Conservation (phyloP, 2,888 invertebrate species). For the Pimpla rufipes region DNA sequence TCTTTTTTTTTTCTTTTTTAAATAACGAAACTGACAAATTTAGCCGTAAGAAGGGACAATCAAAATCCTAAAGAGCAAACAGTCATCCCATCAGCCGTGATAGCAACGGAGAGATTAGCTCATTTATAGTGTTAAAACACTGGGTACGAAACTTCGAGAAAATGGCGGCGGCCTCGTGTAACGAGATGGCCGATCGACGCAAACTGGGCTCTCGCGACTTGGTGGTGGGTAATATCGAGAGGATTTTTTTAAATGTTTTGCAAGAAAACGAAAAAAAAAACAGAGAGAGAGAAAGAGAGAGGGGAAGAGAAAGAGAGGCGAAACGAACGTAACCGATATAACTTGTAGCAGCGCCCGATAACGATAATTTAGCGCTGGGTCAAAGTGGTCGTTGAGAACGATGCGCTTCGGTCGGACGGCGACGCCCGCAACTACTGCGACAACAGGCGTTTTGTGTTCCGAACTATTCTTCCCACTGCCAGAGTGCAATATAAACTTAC, state of each 20-base stretch:
- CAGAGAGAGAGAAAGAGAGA: conserved; percentile 42
- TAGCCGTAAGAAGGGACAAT: conserved; percentile 18
- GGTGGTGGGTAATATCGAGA: conserved; percentile 80
- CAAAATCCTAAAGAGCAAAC: conserved; percentile 47
- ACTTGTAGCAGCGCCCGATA: conserved; percentile 53
- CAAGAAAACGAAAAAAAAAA: conserved; percentile 19
- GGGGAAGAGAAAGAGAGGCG: not conserved
- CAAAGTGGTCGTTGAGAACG: conserved; percentile 60
- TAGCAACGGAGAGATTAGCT: conserved; percentile 68
- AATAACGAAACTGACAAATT: conserved; percentile 12
- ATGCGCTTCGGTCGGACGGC: conserved; percentile 44
- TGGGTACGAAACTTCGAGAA: conserved; percentile 55
- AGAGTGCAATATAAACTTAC: conserved; percentile 28
- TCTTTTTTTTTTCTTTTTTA: not conserved
- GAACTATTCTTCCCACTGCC: conserved; percentile 15
- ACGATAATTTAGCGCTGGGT: conserved; percentile 54
- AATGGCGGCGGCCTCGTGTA: conserved; percentile 74
- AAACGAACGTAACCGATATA: conserved; percentile 60
- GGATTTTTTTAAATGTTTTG: conserved; percentile 38
- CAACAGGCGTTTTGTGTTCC: conserved; percentile 13
- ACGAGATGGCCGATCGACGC: conserved; percentile 40
- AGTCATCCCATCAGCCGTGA: conserved; percentile 59
- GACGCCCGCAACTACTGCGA: conserved; percentile 38
- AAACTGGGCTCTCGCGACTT: conserved; percentile 71
- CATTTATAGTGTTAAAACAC: conserved; percentile 54